Percentiles rank a stretch among this genome's conserved stretches.
phyloP scores from a whole-genome alignment of 2,113 vertebrate genomes.

The Mormyrus iriodes region DNA sequence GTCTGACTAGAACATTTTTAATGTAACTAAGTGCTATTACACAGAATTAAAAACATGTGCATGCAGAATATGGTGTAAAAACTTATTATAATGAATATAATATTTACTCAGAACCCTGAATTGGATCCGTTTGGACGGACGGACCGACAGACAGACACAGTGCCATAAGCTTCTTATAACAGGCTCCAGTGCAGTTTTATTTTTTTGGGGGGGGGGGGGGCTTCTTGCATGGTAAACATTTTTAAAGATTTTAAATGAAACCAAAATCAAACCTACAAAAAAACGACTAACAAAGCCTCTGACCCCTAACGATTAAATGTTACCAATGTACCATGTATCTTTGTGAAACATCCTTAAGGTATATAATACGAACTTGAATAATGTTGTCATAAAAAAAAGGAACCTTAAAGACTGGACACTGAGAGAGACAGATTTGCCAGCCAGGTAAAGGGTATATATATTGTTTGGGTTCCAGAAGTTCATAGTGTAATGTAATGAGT shows the following conservation, averaged over 20 bases:
- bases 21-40: neutral
- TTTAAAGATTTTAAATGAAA: neutral
- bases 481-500: neutral
- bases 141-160: neutral
- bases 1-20: neutral
- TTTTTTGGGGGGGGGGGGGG: too few relatives aligned
- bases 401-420: too few relatives aligned
- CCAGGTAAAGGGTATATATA: neutral
- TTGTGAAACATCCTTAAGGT: too few relatives aligned
- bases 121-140: neutral
- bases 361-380: neutral
- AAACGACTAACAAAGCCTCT: neutral
- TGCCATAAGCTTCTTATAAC: neutral
- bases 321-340: neutral
- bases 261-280: neutral
- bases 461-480: neutral
- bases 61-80: neutral
- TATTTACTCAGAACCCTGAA: neutral
- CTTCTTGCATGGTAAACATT: neutral
- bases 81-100: neutral
- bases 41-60: neutral
- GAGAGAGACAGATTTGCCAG: too few relatives aligned
- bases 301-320: neutral
- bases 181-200: neutral
- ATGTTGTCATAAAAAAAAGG: neutral